Base-by-base conservation (phyloP, 2,113 vertebrate genomes). In the Corythaeola cristata region DNA sequence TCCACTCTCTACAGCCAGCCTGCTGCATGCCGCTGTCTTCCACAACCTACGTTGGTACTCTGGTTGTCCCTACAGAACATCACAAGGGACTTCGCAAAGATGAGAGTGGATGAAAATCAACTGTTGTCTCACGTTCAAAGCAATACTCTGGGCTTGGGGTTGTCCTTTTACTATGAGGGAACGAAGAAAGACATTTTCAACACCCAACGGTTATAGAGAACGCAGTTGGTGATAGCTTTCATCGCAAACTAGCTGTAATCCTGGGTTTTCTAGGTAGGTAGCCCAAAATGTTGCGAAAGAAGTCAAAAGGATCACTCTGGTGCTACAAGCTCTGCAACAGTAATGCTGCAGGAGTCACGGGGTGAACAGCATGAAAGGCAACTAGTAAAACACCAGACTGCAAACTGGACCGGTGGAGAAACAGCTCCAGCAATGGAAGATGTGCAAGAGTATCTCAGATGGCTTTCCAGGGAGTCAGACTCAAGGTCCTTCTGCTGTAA, bases 331-430 rank as follows among this genome's bases (percentile, higher is more conserved):
- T n/a, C 59, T 32, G 32, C 4, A 2, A 67, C 0, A 5, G 15
- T 39, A 74, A 84, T 0, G 4, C 18, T 89, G 53, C 26, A 89
- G 72, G 81, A 89, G 44, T 24, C 41, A 45, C 45, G 66, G 27
- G 18, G 33, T 45, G 35, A 80, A 47, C 20, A 62, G 30, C 2
- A 0, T 17, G 33, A 8, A 52, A 93, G 47, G 64, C 3, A 55
- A 60, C 27, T 66, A 53, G 45, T 44, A 44, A 71, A 89, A 56
- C 5, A 62, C 9, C 18, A 60, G 33, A 20, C 23, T 66, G 84
- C 0, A 4, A 69, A 44, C 50, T 1, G 1, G 39, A 26, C 8
- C 1, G 1, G 18, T 62, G 20, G 17, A 24, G 41, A 52, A 2
- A 41, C 24, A 22, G 37, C 15, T 67, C 50, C 79, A 85, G 56